These are phyloP conservation scores for Macrophya alboannulata DNA, from an alignment of 2,888 invertebrate genomes.

Conservation along the genomic window DNA sequence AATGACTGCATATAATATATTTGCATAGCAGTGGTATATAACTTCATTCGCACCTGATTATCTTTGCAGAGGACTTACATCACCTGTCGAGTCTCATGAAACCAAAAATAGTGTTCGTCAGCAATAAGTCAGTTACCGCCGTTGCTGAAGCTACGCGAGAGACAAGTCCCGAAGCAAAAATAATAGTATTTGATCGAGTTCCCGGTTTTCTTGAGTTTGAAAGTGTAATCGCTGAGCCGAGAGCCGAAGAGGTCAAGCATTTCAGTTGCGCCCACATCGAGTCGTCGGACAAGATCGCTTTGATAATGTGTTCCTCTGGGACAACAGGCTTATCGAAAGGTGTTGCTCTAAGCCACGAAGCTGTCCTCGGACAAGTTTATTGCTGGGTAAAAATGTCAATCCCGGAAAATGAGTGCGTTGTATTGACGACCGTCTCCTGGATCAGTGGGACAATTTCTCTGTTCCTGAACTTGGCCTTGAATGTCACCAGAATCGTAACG, in stretches of 20 bases:
- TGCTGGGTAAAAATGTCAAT: neutral
- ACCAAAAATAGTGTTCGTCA: conserved; percentile 63
- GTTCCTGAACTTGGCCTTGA: conserved; percentile 58
- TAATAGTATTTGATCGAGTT: conserved; percentile 61
- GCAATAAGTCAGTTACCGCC: conserved; percentile 51
- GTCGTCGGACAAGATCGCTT: conserved; percentile 61
- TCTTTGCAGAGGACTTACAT: conserved; percentile 5
- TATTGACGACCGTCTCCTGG: conserved; percentile 69
- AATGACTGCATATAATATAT: neutral
- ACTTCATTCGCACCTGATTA: neutral
- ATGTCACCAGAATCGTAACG: conserved; percentile 57
- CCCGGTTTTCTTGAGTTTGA: conserved; percentile 46
- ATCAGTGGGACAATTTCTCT: conserved; percentile 68
- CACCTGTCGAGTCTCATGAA: conserved; percentile 52
- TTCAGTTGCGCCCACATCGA: conserved; percentile 61
- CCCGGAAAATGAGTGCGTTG: neutral
- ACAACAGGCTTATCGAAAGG: conserved; percentile 73
- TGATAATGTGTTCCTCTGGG: conserved; percentile 74
- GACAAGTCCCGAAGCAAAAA: conserved; percentile 57
- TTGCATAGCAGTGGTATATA: no score
- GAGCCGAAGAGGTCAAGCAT: conserved; percentile 52
- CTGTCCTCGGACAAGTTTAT: conserved; percentile 58
- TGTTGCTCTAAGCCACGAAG: conserved; percentile 60
- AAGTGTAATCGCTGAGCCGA: neutral
- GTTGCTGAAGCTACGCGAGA: conserved; percentile 56